These are phyloP conservation scores for Phengaris arion DNA, from an alignment of 2,888 invertebrate genomes.

Conservation along the genomic window DNA sequence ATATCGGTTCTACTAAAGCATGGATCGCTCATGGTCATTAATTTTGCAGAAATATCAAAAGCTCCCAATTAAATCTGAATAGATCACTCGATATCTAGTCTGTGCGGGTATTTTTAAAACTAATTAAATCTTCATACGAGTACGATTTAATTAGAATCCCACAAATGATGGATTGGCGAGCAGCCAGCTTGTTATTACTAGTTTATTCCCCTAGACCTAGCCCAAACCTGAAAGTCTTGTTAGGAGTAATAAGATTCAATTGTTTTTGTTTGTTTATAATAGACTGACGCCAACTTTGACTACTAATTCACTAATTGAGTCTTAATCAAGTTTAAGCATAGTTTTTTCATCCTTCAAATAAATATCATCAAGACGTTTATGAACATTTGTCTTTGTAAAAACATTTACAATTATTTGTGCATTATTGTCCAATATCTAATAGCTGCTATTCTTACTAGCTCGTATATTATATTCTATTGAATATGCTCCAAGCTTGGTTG, in stretches of 20 bases:
- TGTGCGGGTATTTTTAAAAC: conserved; percentile 19
- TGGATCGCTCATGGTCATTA: not conserved
- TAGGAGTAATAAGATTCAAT: not conserved
- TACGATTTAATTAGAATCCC: conserved; percentile 24
- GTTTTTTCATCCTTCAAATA: too few relatives aligned
- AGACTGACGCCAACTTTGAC: too few relatives aligned
- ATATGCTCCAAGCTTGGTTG: too few relatives aligned
- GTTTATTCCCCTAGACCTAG: conserved; percentile 6
- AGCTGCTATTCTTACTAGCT: too few relatives aligned
- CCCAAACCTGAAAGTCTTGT: conserved; percentile 1
- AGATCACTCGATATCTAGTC: conserved; percentile 11
- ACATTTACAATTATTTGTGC: too few relatives aligned
- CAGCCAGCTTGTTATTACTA: conserved; percentile 22
- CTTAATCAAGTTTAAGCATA: too few relatives aligned
- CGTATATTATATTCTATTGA: too few relatives aligned
- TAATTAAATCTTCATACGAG: conserved; percentile 19
- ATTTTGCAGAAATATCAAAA: conserved; percentile 5
- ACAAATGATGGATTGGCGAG: conserved; percentile 18
- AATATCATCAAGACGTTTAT: too few relatives aligned
- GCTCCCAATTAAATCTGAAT: conserved; percentile 14
- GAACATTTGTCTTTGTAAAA: too few relatives aligned
- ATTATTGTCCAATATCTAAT: too few relatives aligned
- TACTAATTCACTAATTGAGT: too few relatives aligned
- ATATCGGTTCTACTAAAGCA: not conserved
- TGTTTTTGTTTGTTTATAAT: not conserved